These are phyloP conservation scores for Trichosurus vulpecula DNA, from an alignment of 2,797 vertebrate genomes.

Conservation along the genomic window DNA sequence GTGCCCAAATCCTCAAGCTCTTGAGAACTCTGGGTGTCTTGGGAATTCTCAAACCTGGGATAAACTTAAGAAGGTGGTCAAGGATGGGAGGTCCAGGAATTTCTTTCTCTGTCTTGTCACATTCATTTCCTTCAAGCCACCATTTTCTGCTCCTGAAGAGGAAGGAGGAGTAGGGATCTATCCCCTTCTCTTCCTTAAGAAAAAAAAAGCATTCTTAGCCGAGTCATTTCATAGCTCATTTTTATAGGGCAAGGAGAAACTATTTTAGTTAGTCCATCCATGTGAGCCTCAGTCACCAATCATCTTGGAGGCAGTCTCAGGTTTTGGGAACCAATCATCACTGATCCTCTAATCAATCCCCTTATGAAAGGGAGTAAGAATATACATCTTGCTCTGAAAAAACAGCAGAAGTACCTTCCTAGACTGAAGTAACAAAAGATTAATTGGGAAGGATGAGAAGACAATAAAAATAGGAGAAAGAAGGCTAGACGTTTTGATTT, in stretches of 20 bases:
- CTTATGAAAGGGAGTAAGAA: background rate
- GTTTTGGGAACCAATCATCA: background rate
- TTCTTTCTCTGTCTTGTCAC: background rate
- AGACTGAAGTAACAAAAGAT: background rate
- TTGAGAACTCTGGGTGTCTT: background rate
- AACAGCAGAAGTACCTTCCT: background rate
- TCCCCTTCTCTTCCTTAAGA: background rate
- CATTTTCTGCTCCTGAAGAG: background rate
- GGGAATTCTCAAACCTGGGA: background rate
- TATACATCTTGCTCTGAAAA: background rate
- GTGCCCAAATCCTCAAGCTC: background rate
- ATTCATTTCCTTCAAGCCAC: background rate
- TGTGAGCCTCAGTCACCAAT: background rate
- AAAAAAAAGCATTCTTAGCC: background rate
- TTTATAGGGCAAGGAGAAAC: background rate
- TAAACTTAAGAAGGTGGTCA: background rate
- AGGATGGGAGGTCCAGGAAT: background rate
- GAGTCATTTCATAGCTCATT: background rate
- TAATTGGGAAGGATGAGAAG: background rate
- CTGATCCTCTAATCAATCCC: background rate
- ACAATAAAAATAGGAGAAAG: background rate
- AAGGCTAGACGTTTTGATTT: background rate
- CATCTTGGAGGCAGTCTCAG: background rate
- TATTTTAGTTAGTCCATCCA: background rate
- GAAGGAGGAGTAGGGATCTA: background rate